Evolutionary conservation across 2,888 invertebrate genomes (phyloP).

Genomic region (Drosophila suboccidentalis): DNA sequence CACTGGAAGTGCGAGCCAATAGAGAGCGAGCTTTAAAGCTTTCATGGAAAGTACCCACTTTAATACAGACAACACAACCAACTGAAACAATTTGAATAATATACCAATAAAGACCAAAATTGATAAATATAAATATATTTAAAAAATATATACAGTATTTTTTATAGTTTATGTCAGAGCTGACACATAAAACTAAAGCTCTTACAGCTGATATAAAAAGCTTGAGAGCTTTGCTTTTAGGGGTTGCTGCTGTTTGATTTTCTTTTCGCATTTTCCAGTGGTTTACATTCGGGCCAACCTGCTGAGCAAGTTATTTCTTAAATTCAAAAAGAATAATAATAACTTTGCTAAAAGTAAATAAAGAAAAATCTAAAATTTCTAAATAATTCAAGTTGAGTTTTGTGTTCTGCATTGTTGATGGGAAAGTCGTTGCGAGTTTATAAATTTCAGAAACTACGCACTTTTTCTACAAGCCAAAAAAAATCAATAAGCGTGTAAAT

Average conservation of each 20-base stretch:
- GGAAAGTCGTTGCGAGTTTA: not conserved
- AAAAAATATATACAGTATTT: not conserved
- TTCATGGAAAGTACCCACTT: conserved; percentile 24
- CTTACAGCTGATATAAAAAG: conserved; percentile 60
- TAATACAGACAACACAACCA: not conserved
- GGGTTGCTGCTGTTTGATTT: conserved; percentile 53
- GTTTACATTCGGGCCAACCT: conserved; percentile 56
- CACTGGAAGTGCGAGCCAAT: conserved; percentile 33
- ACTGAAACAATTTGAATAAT: not conserved
- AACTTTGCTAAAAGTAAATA: not conserved
- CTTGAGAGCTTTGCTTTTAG: conserved; percentile 40
- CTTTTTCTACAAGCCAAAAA: conserved; percentile 30
- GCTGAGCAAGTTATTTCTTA: conserved; percentile 9
- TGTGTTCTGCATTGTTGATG: conserved; percentile 6
- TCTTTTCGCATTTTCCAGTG: conserved; percentile 67
- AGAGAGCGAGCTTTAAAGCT: conserved; percentile 40
- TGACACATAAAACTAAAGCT: not conserved
- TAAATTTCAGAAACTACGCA: conserved; percentile 22
- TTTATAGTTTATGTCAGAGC: not conserved
- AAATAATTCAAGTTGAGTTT: not conserved
- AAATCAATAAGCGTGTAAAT: conserved; percentile 77
- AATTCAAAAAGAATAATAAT: not conserved
- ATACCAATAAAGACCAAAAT: not conserved
- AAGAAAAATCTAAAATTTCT: conserved; percentile 2
- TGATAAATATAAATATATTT: not conserved